A percentile compares a stretch with the other conserved stretches of the same genome.
phyloP scores from a whole-genome alignment of 2,113 vertebrate genomes.

The Lonchura striata region DNA sequence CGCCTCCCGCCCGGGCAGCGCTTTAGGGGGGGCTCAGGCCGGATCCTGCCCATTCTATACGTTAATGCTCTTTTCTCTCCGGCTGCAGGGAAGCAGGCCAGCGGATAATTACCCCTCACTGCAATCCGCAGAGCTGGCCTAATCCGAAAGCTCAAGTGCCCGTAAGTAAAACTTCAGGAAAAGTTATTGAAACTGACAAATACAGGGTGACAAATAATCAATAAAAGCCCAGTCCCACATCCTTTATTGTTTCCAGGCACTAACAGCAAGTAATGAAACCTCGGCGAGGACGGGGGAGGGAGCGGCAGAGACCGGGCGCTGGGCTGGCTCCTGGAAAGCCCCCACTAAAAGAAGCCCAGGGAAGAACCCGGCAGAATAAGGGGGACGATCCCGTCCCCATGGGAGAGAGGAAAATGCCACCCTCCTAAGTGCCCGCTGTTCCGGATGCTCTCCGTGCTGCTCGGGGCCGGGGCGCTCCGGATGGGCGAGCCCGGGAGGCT shows the following conservation, averaged over 20 bases:
- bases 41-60: slow-evolving; percentile 18
- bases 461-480: neutral
- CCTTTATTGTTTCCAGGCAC: slow-evolving; percentile 51
- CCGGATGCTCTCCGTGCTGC: neutral
- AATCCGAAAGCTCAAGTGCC: slow-evolving; percentile 70
- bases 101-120: slow-evolving; percentile 44
- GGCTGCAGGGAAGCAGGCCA: slow-evolving; percentile 42
- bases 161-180: slow-evolving; percentile 64
- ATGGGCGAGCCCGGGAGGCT: neutral
- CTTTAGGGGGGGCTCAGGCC: neutral
- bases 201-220: slow-evolving; percentile 76
- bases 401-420: neutral
- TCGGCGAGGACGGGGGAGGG: neutral
- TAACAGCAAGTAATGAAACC: slow-evolving; percentile 61
- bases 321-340: neutral
- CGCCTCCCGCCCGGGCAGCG: neutral
- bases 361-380: neutral
- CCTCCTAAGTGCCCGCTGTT: neutral
- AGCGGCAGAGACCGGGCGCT: neutral
- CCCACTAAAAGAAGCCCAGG: neutral
- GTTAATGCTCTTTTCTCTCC: slow-evolving; percentile 28
- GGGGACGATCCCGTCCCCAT: neutral
- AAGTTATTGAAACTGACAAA: slow-evolving; percentile 73
- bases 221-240: slow-evolving; percentile 54
- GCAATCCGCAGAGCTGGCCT: slow-evolving; percentile 44